Percentiles rank a stretch among this genome's conserved stretches.
Evolutionary conservation across 2,888 invertebrate species (phyloP).

Genomic region (Hesperia comma): DNA sequence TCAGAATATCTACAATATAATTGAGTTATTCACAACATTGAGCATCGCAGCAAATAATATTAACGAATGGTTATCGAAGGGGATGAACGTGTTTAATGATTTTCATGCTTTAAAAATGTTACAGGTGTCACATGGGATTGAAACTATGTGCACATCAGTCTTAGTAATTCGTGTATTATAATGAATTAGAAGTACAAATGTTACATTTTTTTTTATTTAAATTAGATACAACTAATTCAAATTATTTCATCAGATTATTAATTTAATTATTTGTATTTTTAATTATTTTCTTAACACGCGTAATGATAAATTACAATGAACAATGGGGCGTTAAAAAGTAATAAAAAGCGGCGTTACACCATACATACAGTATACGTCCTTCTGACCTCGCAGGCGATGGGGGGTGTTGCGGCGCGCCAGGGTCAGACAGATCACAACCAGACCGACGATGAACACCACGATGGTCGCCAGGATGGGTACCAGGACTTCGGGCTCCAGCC

Average conservation of each 20-base stretch:
- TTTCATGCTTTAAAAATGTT: constrained; percentile 4
- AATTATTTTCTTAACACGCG: too few relatives aligned
- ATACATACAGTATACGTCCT: constrained; percentile 90
- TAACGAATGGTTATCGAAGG: constrained; percentile 20
- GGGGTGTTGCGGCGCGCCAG: constrained; percentile 93
- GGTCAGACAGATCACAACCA: constrained; percentile 95
- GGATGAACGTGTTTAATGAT: constrained; percentile 1
- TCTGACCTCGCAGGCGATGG: constrained; percentile 91
- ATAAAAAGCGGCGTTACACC: constrained; percentile 73
- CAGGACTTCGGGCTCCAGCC: constrained; percentile 95
- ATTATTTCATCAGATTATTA: too few relatives aligned
- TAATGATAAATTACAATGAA: constrained; percentile 9
- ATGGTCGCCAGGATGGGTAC: constrained; percentile 95
- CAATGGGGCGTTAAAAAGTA: constrained; percentile 39
- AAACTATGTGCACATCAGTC: too few relatives aligned
- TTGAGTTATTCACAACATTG: constrained; percentile 18
- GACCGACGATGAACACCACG: constrained; percentile 94
- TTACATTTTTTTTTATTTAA: too few relatives aligned
- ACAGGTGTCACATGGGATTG: too few relatives aligned
- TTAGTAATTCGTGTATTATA: too few relatives aligned
- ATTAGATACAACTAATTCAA: too few relatives aligned
- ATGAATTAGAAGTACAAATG: too few relatives aligned
- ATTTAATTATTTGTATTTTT: too few relatives aligned
- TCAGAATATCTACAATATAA: background rate
- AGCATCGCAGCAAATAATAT: constrained; percentile 25